Evolutionary conservation across 2,888 invertebrate genomes (phyloP), one percentile per base, ranked within the genome.

Genomic region (Leptinotarsa rubiginosa): DNA sequence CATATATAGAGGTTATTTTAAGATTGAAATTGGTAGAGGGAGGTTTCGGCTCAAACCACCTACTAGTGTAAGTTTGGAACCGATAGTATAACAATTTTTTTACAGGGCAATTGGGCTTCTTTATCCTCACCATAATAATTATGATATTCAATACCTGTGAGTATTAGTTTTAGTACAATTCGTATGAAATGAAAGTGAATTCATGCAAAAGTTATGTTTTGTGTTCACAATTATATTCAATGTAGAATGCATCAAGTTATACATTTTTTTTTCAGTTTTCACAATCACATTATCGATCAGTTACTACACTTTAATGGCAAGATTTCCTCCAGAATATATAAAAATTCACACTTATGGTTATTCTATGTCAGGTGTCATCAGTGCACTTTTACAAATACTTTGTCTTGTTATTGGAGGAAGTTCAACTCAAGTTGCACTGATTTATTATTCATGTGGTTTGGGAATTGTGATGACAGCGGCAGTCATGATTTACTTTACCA

Each of bases 321-420:
- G 73, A 74, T 78, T 79, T 65, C 79, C 79, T 20, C 68, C 73
- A 3, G 47, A 62, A 25, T 78, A 76, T 52, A 78, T 77, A 41
- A 74, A 76, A 70, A 20, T 59, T 1, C 73, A 68, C 20, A 67
- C 78, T 64, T 73, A 77, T 12, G 79, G 79, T 16, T 52, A 70
- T 25, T 72, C 75, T 3, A 49, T 69, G 18, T 64, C 77, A 12
- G 76, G 70, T 49, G 50, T 79, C 16, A 73, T 78, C 20, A 76
- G 73, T 52, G 70, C 73, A 15, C n/a, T 69, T 2, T 62, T 79
- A 56, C 75, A 75, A 59, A 75, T 75, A n/a, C 25, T 73, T 15
- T 75, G 70, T 22, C 65, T 75, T 16, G 49, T 64, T 18, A 49
- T 75, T 3, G 73, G 69, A n/a, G 50, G 67, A 47, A 54, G 50